Evolutionary conservation across 2,113 vertebrate genomes (phyloP).

Genomic region (Sakesphorus luctuosus): DNA sequence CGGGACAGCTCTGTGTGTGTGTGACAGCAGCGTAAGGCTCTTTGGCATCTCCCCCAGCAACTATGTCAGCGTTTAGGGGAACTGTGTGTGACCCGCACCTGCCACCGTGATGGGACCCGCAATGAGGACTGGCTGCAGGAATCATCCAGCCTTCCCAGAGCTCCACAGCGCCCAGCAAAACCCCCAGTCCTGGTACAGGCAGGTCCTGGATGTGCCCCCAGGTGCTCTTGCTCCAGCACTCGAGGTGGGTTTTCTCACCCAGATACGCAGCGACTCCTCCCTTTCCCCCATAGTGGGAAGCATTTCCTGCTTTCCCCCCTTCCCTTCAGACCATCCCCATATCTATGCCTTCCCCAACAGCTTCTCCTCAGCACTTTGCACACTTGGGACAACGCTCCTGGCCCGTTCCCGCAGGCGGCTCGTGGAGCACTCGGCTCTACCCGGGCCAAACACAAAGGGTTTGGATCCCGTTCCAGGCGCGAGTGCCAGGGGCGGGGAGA

Average conservation of each 20-base stretch:
- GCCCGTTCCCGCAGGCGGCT: neutral
- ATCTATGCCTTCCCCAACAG: neutral
- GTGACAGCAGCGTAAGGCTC: neutral
- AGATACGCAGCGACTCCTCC: accelerated
- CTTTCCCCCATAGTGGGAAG: neutral
- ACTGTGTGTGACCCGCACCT: accelerated
- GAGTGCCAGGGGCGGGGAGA: constrained; percentile 50
- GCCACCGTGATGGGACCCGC: accelerated
- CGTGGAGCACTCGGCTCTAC: neutral
- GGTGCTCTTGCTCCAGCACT: neutral
- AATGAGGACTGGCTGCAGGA: accelerated
- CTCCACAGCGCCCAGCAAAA: neutral
- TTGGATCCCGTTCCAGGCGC: neutral
- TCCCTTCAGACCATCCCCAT: accelerated
- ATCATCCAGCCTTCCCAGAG: neutral
- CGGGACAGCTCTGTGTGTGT: neutral
- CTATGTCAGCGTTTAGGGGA: neutral
- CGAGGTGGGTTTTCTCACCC: neutral
- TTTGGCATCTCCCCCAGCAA: neutral
- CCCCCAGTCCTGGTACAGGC: neutral
- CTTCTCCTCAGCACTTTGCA: neutral
- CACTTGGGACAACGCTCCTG: neutral
- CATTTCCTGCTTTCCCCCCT: neutral
- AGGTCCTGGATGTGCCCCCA: neutral
- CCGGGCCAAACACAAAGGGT: neutral